These are phyloP conservation scores for Cydia strobilella DNA, from an alignment of 1,140 invertebrate species.

Conservation along the genomic window DNA sequence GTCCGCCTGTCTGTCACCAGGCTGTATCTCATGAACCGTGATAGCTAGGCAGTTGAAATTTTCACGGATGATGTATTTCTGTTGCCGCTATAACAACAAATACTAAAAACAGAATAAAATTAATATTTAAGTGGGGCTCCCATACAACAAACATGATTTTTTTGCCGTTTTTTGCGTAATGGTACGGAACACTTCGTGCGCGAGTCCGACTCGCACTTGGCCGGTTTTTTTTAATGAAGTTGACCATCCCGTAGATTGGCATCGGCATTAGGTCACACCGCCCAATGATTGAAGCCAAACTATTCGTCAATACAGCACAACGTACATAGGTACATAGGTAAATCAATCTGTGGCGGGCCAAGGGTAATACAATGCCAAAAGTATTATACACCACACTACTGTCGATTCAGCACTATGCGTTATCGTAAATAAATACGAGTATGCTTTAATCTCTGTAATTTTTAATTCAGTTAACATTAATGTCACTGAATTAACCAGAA, in stretches of 20 bases:
- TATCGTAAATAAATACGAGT: neutral
- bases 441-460: neutral
- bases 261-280: slow-evolving; percentile 47
- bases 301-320: slow-evolving; percentile 54
- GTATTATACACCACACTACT: neutral
- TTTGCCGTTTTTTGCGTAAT: too few species aligned
- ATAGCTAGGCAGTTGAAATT: too few species aligned
- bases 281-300: slow-evolving; percentile 63
- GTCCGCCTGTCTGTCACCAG: too few species aligned
- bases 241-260: slow-evolving; percentile 55
- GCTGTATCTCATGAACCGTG: too few species aligned
- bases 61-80: too few species aligned
- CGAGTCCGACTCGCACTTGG: too few species aligned
- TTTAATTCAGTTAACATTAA: neutral
- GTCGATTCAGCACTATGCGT: neutral
- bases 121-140: too few species aligned
- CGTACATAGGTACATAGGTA: slow-evolving; percentile 10
- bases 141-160: too few species aligned
- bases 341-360: slow-evolving; percentile 22
- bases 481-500: too few species aligned
- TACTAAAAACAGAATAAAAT: too few species aligned
- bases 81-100: too few species aligned
- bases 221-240: neutral
- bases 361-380: slow-evolving; percentile 2
- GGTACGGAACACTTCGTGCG: too few species aligned